Conservation (phyloP, 2,888 invertebrate genomes). For the Anagyrus pseudococci region DNA sequence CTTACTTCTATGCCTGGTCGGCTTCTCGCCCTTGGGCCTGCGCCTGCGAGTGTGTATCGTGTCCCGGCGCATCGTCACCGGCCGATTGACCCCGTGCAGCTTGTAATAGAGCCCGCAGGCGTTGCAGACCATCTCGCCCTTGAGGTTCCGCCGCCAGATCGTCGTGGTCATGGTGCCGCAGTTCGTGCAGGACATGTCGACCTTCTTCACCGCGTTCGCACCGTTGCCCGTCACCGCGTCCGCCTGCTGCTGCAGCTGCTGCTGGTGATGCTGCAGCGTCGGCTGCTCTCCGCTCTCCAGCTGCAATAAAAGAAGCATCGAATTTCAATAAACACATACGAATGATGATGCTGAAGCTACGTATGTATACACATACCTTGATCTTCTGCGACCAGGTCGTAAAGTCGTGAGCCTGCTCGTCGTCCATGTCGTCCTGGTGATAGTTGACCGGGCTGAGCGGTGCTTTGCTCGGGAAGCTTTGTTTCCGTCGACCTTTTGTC, state of each 20-base stretch:
- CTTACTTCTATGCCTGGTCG: conserved; percentile 59
- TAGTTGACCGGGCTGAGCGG: conserved; percentile 57
- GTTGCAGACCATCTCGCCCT: conserved; percentile 98
- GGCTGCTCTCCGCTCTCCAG: no score
- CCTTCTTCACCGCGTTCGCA: conserved; percentile 57
- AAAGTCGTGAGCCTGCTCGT: conserved; percentile 59
- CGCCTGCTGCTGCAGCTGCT: conserved; percentile 16
- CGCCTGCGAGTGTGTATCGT: conserved; percentile 94
- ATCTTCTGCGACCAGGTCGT: conserved; percentile 58
- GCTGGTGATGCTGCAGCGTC: no score
- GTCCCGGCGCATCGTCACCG: conserved; percentile 94
- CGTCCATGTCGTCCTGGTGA: conserved; percentile 46
- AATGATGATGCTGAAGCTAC: conserved; percentile 32
- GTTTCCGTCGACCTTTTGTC: conserved; percentile 77
- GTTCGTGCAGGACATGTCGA: conserved; percentile 93
- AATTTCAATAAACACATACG: conserved; percentile 3
- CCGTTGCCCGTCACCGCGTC: conserved; percentile 8
- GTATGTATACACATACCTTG: conserved; percentile 51
- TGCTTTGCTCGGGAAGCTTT: conserved; percentile 79
- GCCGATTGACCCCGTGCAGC: conserved; percentile 91
- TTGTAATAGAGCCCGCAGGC: conserved; percentile 98
- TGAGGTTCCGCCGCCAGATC: conserved; percentile 94
- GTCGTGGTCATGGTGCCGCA: conserved; percentile 98
- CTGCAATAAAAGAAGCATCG: no score
- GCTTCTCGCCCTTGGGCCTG: conserved; percentile 76